Evolutionary conservation across 2,113 vertebrate genomes (phyloP), one percentile per base, ranked within the genome.

Genomic region (Bucco capensis): DNA sequence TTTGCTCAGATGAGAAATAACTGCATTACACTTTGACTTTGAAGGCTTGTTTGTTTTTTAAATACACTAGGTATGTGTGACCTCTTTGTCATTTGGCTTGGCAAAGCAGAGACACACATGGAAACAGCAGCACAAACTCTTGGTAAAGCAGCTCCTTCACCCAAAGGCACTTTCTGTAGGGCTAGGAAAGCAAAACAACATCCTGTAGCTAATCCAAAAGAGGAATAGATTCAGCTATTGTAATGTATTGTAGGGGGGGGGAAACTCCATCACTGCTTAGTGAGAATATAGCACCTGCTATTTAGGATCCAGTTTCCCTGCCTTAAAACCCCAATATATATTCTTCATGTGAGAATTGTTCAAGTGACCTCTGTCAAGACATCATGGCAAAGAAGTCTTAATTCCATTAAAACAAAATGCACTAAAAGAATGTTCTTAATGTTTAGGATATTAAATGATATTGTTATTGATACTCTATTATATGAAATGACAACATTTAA

Each of bases 361-460:
- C 84, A 77, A 84, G 44, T 86, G 80, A 70, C 86, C 87, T 96
- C 93, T 92, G 72, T 94, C 95, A 95, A 83, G 96, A 81, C 28
- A 57, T 24, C 76, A 92, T 74, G 78, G 22, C 53, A 58, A 54
- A 44, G 54, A 96, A 88, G 83, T 82, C 62, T n/a, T 89, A 94
- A 95, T 96, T 96, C 47, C 81, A 91, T 96, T 96, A 96, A 96
- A 65, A 96, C 95, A 96, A 96, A 95, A 79, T 46, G 25, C 65
- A 77, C 61, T 83, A 86, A 96, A 90, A 79, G 96, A 83, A 88
- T 97, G 86, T 93, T 95, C 91, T 77, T 82, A 90, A 94, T 96
- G 91, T 97, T 97, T 96, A 95, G 93, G 76, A 88, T 97, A 89
- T 97, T 96, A 96, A 95, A 93, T 93, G 93, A n/a, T n/a, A n/a